phyloP scores from a whole-genome alignment of 1,140 invertebrate species.

The Neodiprion virginianus region DNA sequence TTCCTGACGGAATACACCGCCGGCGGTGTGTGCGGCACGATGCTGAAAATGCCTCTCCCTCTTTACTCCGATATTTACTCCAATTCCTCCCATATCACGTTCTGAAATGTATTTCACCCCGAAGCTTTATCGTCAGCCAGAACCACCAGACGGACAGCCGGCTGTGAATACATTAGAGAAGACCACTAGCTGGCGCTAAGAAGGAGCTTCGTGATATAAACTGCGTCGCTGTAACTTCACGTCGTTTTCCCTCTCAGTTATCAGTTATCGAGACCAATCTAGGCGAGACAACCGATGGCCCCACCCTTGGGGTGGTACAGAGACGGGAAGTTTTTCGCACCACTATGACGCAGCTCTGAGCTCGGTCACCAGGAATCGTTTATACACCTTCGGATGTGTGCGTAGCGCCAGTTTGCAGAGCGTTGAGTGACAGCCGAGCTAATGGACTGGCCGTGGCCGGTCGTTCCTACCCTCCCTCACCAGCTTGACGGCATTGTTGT shows the following conservation, averaged over 20 bases:
- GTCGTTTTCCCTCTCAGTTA: too few species aligned
- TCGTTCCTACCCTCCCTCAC: slow-evolving; percentile 24
- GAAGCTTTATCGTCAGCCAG: not conserved
- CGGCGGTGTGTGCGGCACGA: not conserved
- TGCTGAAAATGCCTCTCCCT: not conserved
- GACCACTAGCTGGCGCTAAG: not conserved
- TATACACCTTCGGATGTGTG: slow-evolving; percentile 21
- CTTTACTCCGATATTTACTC: slow-evolving; percentile 4
- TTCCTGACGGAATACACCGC: too few species aligned
- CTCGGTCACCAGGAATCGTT: not conserved
- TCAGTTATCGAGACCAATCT: too few species aligned
- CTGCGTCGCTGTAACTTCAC: too few species aligned
- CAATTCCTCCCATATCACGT: not conserved
- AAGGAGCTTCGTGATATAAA: too few species aligned
- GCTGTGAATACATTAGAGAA: not conserved
- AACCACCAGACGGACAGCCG: not conserved
- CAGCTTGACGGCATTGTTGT: slow-evolving; percentile 41
- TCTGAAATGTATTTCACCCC: not conserved
- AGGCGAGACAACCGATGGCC: too few species aligned
- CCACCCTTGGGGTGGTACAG: too few species aligned
- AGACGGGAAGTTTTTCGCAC: too few species aligned
- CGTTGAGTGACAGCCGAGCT: slow-evolving; percentile 43
- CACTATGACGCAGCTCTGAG: too few species aligned
- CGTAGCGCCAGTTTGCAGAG: slow-evolving; percentile 35
- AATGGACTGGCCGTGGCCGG: slow-evolving; percentile 39